These are phyloP conservation scores for Caenorhabditis zanzibari DNA, from an alignment of 2,888 invertebrate species.

Conservation along the genomic window DNA sequence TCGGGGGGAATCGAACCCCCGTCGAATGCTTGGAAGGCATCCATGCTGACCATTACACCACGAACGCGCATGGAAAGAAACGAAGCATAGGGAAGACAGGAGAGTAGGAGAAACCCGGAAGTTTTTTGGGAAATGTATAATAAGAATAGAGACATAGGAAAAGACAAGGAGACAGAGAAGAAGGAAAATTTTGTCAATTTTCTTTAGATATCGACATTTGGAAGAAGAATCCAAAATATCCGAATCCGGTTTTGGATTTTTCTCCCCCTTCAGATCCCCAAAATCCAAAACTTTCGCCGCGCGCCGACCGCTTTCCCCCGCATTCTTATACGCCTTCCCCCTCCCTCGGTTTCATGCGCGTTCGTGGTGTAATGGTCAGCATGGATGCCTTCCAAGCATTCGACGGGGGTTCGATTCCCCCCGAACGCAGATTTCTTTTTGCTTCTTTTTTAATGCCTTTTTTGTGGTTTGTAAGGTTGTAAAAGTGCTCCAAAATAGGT, in stretches of 20 bases:
- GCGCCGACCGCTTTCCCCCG: neutral
- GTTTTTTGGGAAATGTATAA: neutral
- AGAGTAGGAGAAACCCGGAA: neutral
- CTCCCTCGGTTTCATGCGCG: conserved; percentile 19
- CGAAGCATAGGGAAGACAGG: too few species aligned
- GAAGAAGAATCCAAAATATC: too few species aligned
- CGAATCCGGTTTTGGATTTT: too few species aligned
- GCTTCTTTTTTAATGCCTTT: conserved; percentile 18
- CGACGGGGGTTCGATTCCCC: conserved; percentile 78
- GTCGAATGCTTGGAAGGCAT: conserved; percentile 79
- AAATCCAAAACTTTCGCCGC: neutral
- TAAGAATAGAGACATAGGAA: too few species aligned
- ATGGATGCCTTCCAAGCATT: conserved; percentile 79
- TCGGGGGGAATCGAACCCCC: conserved; percentile 78
- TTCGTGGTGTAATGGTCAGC: conserved; percentile 79
- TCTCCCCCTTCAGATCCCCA: too few species aligned
- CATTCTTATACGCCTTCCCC: neutral
- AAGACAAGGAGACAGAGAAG: neutral
- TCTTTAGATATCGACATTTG: too few species aligned
- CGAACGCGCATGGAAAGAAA: conserved; percentile 61
- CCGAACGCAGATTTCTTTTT: conserved; percentile 70
- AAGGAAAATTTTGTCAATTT: too few species aligned
- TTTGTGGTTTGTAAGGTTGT: neutral
- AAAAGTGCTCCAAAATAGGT: too few species aligned
- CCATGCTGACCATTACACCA: conserved; percentile 79